Conservation (phyloP, 2,797 vertebrate species). For the Leptatherina wallacei region DNA sequence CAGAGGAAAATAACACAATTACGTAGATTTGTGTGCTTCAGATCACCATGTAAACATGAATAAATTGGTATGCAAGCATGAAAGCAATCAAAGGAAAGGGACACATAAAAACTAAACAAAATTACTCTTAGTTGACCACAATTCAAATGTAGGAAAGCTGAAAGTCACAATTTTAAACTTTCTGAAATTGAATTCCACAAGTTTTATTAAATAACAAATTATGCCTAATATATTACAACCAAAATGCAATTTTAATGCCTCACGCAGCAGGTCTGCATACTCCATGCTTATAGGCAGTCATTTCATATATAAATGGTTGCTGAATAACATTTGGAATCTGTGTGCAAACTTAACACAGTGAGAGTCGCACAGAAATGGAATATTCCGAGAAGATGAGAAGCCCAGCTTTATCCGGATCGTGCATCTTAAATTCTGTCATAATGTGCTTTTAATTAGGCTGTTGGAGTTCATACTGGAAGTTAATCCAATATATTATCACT, state of each 20-base stretch:
- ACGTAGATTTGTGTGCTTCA: not conserved
- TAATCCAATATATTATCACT: not conserved
- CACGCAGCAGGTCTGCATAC: not conserved
- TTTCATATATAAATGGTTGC: conserved; percentile 6
- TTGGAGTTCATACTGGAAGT: not conserved
- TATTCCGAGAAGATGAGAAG: not conserved
- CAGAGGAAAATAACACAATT: not conserved
- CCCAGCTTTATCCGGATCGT: not conserved
- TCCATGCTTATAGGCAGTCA: not conserved
- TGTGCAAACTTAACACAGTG: not conserved
- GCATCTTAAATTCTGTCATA: not conserved
- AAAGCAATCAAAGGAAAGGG: not conserved
- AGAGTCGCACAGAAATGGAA: not conserved
- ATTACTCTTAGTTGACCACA: too few species aligned
- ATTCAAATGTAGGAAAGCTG: not conserved
- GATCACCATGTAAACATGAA: not conserved
- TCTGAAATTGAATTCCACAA: too few species aligned
- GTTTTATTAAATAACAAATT: not conserved
- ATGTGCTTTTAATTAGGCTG: not conserved
- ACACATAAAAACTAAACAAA: not conserved
- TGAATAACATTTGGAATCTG: not conserved
- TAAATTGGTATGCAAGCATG: not conserved
- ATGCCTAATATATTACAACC: not conserved
- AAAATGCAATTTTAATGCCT: not conserved
- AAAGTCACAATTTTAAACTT: not conserved